These are phyloP conservation scores for Prionace glauca DNA, from an alignment of 2,797 vertebrate species.

Conservation along the genomic window DNA sequence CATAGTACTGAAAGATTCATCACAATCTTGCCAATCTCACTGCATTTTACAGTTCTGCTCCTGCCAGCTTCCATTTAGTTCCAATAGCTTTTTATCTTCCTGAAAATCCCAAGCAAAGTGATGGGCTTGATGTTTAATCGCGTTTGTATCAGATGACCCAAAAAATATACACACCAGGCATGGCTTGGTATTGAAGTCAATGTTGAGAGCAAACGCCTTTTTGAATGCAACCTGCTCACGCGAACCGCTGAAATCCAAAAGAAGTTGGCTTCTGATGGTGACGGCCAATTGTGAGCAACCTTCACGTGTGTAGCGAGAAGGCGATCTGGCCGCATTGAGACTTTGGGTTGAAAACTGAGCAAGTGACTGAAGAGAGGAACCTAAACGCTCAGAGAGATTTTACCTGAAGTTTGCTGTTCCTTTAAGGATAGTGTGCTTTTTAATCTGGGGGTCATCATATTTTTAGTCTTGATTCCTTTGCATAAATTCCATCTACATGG, in stretches of 20 bases:
- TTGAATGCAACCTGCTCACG: neutral
- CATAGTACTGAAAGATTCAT: slow-evolving; percentile 5
- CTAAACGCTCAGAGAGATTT: neutral
- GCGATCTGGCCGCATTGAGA: no score
- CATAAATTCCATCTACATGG: slow-evolving; percentile 27
- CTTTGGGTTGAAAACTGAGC: neutral
- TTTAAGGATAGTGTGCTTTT: neutral
- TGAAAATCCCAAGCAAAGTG: slow-evolving; percentile 20
- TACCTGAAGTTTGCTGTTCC: neutral
- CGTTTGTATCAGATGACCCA: slow-evolving; percentile 27
- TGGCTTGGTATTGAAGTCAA: neutral
- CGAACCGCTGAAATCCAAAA: neutral
- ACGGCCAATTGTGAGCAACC: neutral
- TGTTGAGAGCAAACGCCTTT: neutral
- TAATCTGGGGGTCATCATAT: slow-evolving; percentile 6
- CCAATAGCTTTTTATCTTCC: slow-evolving; percentile 20
- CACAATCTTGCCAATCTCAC: slow-evolving; percentile 14
- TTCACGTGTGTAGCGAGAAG: neutral
- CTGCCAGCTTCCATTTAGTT: slow-evolving; percentile 26
- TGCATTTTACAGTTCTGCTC: neutral
- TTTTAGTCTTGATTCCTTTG: neutral
- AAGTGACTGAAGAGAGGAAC: neutral
- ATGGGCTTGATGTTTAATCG: slow-evolving; percentile 1
- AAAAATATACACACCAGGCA: neutral
- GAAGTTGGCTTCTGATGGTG: neutral